Percentiles rank a stretch among this genome's conserved stretches.
These are phyloP conservation scores for Clanis bilineata DNA, from an alignment of 2,888 invertebrate species.

Conservation along the genomic window DNA sequence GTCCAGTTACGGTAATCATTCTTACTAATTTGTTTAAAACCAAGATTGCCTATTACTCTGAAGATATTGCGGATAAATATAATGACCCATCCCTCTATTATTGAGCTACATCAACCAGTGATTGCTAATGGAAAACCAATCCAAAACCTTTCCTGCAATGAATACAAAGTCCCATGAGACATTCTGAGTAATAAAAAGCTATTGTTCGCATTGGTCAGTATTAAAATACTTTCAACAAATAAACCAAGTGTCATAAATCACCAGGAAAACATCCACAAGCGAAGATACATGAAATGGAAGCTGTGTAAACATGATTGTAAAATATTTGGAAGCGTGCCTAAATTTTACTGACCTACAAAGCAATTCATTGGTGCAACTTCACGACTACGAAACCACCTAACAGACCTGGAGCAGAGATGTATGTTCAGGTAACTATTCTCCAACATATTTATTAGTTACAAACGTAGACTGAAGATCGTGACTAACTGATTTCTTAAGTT, in stretches of 20 bases:
- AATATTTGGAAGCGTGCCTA: conserved; percentile 58
- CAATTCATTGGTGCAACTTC: conserved; percentile 73
- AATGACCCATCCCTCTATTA: no score
- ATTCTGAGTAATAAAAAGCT: neutral
- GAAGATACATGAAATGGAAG: conserved; percentile 32
- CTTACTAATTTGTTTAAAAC: no score
- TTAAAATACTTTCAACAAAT: neutral
- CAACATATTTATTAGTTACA: no score
- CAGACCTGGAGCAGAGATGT: conserved; percentile 73
- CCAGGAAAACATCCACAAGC: conserved; percentile 25
- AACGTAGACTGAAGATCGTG: no score
- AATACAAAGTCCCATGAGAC: neutral
- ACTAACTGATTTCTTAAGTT: no score
- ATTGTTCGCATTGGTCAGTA: neutral
- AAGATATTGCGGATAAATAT: no score
- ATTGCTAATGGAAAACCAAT: neutral
- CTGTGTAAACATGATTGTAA: conserved; percentile 27
- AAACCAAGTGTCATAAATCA: neutral
- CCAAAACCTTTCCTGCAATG: neutral
- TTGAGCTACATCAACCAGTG: neutral
- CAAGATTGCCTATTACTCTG: no score
- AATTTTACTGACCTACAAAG: conserved; percentile 77
- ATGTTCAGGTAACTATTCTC: conserved; percentile 23
- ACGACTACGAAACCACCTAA: conserved; percentile 75
- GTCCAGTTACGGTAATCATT: no score